Percentiles rank a stretch among this genome's conserved stretches.
These are phyloP conservation scores for Leptobrachium ailaonicum DNA, from an alignment of 2,113 vertebrate genomes.

Conservation along the genomic window DNA sequence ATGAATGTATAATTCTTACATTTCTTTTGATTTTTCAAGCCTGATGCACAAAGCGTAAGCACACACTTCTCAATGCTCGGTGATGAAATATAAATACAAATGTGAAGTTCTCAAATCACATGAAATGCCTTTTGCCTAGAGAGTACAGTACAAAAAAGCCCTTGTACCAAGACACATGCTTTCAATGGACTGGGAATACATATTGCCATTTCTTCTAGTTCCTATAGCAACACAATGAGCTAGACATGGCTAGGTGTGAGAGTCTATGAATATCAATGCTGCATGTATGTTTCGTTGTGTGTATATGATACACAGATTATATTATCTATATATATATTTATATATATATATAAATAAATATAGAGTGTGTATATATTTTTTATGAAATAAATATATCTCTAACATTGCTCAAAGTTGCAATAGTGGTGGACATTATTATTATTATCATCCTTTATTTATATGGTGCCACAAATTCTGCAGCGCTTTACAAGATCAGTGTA, in stretches of 20 bases:
- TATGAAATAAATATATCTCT: too few relatives aligned
- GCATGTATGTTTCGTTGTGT: slow-evolving; percentile 5
- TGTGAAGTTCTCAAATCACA: slow-evolving; percentile 32
- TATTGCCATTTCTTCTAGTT: slow-evolving; percentile 39
- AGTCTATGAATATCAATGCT: slow-evolving; percentile 32
- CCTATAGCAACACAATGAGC: slow-evolving; percentile 43
- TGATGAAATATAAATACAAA: slow-evolving; percentile 28
- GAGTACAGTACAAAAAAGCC: slow-evolving; percentile 38
- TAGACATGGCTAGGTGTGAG: slow-evolving; percentile 36
- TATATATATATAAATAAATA: too few relatives aligned
- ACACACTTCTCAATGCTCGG: background rate
- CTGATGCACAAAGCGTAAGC: background rate
- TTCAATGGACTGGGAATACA: slow-evolving; percentile 40
- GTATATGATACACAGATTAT: too few relatives aligned
- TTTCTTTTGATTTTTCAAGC: too few relatives aligned
- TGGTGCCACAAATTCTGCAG: too few relatives aligned
- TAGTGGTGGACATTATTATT: too few relatives aligned
- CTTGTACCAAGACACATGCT: slow-evolving; percentile 38
- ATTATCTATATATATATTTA: too few relatives aligned
- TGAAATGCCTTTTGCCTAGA: slow-evolving; percentile 38
- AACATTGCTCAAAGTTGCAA: too few relatives aligned
- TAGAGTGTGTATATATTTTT: too few relatives aligned
- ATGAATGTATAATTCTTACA: too few relatives aligned
- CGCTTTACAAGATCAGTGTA: too few relatives aligned
- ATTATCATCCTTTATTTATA: too few relatives aligned